Evolutionary conservation across 2,113 vertebrate genomes (phyloP), one percentile per base, ranked within the genome.

Genomic region (Ciconia boyciana): DNA sequence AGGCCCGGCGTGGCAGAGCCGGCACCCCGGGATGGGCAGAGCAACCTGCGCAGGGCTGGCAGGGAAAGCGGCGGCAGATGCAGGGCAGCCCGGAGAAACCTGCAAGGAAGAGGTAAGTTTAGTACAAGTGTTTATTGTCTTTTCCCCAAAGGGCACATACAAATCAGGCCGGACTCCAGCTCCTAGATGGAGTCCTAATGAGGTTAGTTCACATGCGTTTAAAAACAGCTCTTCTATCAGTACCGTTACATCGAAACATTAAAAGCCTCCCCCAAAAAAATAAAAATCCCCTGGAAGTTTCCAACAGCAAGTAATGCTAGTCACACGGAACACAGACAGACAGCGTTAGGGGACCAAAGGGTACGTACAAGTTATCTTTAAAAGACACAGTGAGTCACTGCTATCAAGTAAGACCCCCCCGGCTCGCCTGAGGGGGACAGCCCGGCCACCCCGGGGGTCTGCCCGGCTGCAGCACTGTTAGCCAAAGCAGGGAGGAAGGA

Each of bases 111-210:
- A 71, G n/a, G 4, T 15, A 2, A 7, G 19, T 92, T 98, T 98
- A 97, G 98, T 97, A 92, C 92, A 96, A 95, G 87, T 87, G 74
- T 98, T 98, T 98, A 98, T 97, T 98, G 87, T 95, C 76, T 57
- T 66, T 86, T 69, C 49, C 87, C 76, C 11, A 70, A 57, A 89
- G 97, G 94, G 93, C 43, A 32, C 92, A 84, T 82, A 68, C 9
- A 89, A 93, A 76, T 16, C 68, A 92, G 94, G 90, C 89, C 25
- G 43, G 92, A 62, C 64, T 62, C 91, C 81, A 18, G 71, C 82
- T 69, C 93, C 36, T 14, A 64, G 90, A 29, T 2, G 0, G 79
- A 75, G 61, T 19, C 90, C 57, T 5, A 62, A 52, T 41, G 85
- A 91, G 36, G 97, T 98, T 96, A 94, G 93, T 96, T 96, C 93